phyloP scores from a whole-genome alignment of 2,797 vertebrate species.

The Lacerta bilineata region DNA sequence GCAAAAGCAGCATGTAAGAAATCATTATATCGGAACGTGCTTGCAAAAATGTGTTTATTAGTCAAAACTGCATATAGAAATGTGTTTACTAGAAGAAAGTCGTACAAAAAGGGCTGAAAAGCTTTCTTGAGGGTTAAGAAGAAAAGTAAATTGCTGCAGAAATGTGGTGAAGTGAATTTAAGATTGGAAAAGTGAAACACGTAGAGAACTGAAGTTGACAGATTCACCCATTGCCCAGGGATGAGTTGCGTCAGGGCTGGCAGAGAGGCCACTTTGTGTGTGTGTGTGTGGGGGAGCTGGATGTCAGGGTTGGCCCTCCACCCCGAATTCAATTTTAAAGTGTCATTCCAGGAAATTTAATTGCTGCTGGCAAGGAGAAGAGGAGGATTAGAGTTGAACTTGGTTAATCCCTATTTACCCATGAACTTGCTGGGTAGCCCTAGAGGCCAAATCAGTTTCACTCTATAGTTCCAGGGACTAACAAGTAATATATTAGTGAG shows the following conservation, averaged over 20 bases:
- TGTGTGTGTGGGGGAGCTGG: background rate
- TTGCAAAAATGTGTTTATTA: no score
- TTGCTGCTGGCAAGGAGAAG: background rate
- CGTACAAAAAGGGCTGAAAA: no score
- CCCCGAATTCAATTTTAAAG: background rate
- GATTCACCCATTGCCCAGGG: no score
- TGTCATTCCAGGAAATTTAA: slow-evolving; percentile 5
- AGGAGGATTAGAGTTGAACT: slow-evolving; percentile 1
- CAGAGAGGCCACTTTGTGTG: background rate
- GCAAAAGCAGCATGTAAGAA: no score
- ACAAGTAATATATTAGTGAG: background rate
- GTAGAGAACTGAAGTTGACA: no score
- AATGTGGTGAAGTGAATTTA: background rate
- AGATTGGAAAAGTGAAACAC: no score
- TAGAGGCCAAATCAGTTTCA: slow-evolving; percentile 7
- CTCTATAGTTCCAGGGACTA: background rate
- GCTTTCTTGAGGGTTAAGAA: no score
- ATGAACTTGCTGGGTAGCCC: background rate
- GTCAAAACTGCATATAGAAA: no score
- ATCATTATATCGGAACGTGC: no score
- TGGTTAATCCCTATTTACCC: slow-evolving; percentile 11
- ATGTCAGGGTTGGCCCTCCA: background rate
- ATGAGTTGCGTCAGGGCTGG: background rate
- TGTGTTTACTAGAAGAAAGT: no score
- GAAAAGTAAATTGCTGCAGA: background rate